These are phyloP conservation scores for Leptura quadrifasciata DNA, from an alignment of 2,888 invertebrate species.

Conservation along the genomic window DNA sequence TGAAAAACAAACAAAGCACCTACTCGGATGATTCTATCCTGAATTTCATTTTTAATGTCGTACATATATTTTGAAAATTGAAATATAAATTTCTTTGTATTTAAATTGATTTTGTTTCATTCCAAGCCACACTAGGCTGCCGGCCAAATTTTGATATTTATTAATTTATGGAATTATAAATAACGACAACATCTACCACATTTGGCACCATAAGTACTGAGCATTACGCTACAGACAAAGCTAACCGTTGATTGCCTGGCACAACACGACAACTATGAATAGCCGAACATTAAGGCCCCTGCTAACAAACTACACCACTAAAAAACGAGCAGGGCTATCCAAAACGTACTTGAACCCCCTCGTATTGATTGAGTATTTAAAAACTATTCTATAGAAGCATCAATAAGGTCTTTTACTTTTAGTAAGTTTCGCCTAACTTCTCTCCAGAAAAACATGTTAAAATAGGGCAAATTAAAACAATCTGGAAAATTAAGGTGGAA, in stretches of 20 bases:
- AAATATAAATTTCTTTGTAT: neutral
- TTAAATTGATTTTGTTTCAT: slow-evolving; percentile 5
- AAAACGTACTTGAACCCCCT: slow-evolving; percentile 53
- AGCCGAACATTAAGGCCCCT: slow-evolving; percentile 73
- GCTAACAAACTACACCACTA: slow-evolving; percentile 69
- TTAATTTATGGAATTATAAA: slow-evolving; percentile 55
- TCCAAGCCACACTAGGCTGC: neutral
- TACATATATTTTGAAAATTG: neutral
- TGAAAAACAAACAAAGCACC: neutral
- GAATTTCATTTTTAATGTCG: neutral
- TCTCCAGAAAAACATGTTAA: neutral
- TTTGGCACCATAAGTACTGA: slow-evolving; percentile 63
- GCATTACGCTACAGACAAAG: slow-evolving; percentile 66
- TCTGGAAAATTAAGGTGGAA: neutral
- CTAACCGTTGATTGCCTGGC: slow-evolving; percentile 73
- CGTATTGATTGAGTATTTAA: slow-evolving; percentile 62
- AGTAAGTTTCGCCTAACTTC: neutral
- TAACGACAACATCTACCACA: slow-evolving; percentile 57
- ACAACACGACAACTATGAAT: slow-evolving; percentile 74
- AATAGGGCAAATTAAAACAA: neutral
- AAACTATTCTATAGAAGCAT: slow-evolving; percentile 63
- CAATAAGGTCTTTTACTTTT: slow-evolving; percentile 39
- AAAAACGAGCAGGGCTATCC: slow-evolving; percentile 52
- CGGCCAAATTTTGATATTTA: slow-evolving; percentile 43
- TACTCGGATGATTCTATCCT: neutral